Evolutionary conservation across 2,113 vertebrate species (phyloP), one percentile per base, ranked within the genome.

Genomic region (Tyrannus savana): DNA sequence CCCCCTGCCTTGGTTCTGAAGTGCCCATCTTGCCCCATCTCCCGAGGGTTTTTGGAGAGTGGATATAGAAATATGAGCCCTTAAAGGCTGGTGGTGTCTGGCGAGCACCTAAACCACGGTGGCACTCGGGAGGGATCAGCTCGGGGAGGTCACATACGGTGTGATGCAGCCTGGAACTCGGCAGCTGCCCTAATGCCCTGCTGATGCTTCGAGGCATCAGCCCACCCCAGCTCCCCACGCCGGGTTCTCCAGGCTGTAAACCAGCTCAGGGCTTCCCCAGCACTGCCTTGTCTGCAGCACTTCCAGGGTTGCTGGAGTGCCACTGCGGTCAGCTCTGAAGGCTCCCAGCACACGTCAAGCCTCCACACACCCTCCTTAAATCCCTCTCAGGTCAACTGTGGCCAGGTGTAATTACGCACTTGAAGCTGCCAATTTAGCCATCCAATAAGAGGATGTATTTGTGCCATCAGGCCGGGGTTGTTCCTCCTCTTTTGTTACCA

Each of bases 271-370:
- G 64, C 35, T 74, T 50, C 68, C 37, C 42, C n/a, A 14, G 1
- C 3, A 2, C 27, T 30, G 33, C 28, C 25, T 64, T 4, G 8
- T 30, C 50, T 56, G 28, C 41, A n/a, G 16, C 44, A 56, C 35
- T 60, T 8, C 6, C 4, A 14, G 42, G 24, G 5, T 4, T 14
- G 35, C 10, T 42, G 33, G 11, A 68, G 77, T 9, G 2, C 50
- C 3, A 2, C 73, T 21, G 33, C 3, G 5, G 31, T 15, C 5
- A 5, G 5, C 35, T 49, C 44, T 0, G 0, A 35, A 39, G 55
- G 9, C 41, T 75, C 39, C 30, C 66, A 72, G 76, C 49, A 46
- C 14, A 8, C 0, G 0, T 9, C 22, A 28, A 50, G 52, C 30
- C 80, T 52, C 71, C 81, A 81, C 52, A 23, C 10, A 4, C 50